Conservation (phyloP, 2,113 vertebrate species). For the Calcarius ornatus region DNA sequence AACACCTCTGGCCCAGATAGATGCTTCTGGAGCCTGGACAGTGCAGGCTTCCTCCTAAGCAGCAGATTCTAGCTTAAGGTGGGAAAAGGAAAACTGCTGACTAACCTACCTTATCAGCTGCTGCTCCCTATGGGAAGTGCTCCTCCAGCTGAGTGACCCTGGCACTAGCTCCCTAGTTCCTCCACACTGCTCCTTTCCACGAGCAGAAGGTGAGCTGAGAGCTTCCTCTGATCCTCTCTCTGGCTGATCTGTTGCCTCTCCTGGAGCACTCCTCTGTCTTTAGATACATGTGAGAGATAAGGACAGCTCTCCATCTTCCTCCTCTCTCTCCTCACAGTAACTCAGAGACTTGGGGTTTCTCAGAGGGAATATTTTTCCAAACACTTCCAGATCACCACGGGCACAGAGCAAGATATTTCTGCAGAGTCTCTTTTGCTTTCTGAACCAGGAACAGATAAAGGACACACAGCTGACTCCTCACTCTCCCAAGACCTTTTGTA, state of each 20-base stretch:
- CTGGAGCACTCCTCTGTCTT: slow-evolving; percentile 76
- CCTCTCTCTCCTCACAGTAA: slow-evolving; percentile 29
- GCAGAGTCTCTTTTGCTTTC: not conserved
- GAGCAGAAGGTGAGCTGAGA: slow-evolving; percentile 71
- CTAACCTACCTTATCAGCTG: slow-evolving; percentile 81
- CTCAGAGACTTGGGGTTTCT: slow-evolving; percentile 17
- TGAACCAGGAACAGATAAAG: not conserved
- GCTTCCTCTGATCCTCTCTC: slow-evolving; percentile 77
- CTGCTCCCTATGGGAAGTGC: slow-evolving; percentile 77
- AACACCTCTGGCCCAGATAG: not conserved
- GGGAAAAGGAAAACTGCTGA: slow-evolving; percentile 62
- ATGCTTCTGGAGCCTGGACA: not conserved
- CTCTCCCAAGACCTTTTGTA: not conserved
- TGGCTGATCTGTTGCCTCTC: slow-evolving; percentile 79
- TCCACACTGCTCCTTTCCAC: slow-evolving; percentile 75
- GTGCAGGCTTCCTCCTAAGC: not conserved
- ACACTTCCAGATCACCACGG: not conserved
- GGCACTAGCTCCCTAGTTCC: slow-evolving; percentile 81
- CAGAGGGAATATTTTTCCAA: not conserved
- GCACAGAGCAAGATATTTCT: slow-evolving; percentile 15
- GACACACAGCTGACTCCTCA: slow-evolving; percentile 8
- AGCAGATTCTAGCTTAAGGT: slow-evolving; percentile 2
- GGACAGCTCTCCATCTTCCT: slow-evolving; percentile 55
- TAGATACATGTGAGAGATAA: slow-evolving; percentile 65
- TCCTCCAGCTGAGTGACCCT: slow-evolving; percentile 80